Base-by-base conservation (phyloP, 1,140 invertebrate genomes). In the Lepidurus couesii region DNA sequence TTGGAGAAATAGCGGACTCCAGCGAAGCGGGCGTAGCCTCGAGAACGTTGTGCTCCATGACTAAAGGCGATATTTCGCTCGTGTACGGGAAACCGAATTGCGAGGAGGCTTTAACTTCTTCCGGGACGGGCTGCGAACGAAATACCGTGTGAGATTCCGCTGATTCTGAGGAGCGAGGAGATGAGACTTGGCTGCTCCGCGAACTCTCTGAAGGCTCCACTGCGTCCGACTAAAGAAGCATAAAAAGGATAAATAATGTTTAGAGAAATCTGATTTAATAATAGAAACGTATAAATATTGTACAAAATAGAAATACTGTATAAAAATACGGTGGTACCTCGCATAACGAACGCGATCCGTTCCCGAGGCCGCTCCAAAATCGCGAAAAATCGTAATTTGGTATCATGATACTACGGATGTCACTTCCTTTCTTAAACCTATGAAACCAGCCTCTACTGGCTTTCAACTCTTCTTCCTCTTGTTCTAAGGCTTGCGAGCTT, bases 11-110 rank as follows among this genome's bases (percentile, higher is more conserved):
- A 4, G 53, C 34, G 34, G 34, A 4, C 8, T 65, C 21, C 53
- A 65, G 21, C 53, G 21, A 65, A 6, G 21, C 53, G 6, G 53
- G 16, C 53, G 53, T 77, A 65, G 42, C 53, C 43, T 80, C 81
- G 13, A 83, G 75, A 47, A 80, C 75, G 78, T 83, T 83, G 75
- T 83, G 82, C 78, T 82, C 82, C 26, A 82, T 0, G 53, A 65
- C 53, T 65, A 65, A 65, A 21, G 53, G 21, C 16, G 53, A 21
- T 75, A 24, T 7, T 78, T 75, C 53, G 8, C 21, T 75, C 75
- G 53, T 44, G 65, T n/a, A 53, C 5, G 76, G 16, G 21, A 42
- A 45, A 13, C 26, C 4, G 44, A 42, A 74, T 13, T 76, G 24
- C 4, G 53, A 1, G 7, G 53, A 26, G 6, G 11, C 45, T 53